These are phyloP conservation scores for Napeogenes inachia DNA, from an alignment of 2,888 invertebrate genomes.

Conservation along the genomic window DNA sequence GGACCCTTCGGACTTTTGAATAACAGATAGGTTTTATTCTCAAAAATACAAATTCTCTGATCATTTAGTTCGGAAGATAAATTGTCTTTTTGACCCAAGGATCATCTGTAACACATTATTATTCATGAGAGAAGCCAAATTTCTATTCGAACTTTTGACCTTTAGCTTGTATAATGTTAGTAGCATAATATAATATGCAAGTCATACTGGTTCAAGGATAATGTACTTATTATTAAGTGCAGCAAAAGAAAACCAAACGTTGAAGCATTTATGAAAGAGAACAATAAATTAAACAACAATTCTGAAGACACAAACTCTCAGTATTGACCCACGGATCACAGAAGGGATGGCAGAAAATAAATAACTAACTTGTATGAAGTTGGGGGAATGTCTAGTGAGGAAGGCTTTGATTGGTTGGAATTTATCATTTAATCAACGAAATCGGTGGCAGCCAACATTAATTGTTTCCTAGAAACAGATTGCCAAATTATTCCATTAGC, in stretches of 20 bases:
- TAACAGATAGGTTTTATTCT: no score
- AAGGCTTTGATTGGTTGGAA: constrained; percentile 21
- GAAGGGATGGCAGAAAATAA: not conserved
- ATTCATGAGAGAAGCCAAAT: constrained; percentile 14
- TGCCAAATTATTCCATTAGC: constrained; percentile 13
- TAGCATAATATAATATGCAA: no score
- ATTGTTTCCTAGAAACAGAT: constrained; percentile 26
- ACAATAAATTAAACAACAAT: not conserved
- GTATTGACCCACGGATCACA: not conserved
- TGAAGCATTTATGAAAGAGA: not conserved
- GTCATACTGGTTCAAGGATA: constrained; percentile 7
- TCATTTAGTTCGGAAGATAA: constrained; percentile 13
- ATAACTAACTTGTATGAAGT: no score
- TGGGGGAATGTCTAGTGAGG: constrained; percentile 9
- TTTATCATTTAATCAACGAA: constrained; percentile 24
- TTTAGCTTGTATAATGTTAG: not conserved
- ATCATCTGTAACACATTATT: constrained; percentile 15
- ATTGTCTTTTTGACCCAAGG: constrained; percentile 19
- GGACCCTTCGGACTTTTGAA: no score
- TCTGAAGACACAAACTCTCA: no score
- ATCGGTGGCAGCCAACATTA: constrained; percentile 12
- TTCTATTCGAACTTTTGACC: constrained; percentile 1
- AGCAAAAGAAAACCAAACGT: no score
- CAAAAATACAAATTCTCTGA: no score
- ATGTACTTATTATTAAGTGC: no score